Evolutionary conservation across 2,888 invertebrate genomes (phyloP).

Genomic region (Xestoiulus laeticollis): DNA sequence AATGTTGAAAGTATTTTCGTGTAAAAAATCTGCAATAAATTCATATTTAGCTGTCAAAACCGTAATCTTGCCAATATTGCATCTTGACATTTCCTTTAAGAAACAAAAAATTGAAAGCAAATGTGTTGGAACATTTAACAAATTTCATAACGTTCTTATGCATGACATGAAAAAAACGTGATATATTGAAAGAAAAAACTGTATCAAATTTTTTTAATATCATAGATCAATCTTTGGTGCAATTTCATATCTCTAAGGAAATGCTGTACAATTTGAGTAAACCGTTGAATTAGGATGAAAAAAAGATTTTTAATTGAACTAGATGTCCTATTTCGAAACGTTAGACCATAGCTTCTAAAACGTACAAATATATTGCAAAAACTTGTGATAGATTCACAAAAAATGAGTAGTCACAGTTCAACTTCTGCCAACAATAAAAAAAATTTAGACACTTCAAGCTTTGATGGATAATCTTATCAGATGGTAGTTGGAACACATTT

Average conservation of each 20-base stretch:
- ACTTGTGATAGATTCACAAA: neutral
- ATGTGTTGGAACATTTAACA: too few species aligned
- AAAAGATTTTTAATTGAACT: neutral
- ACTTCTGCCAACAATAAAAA: neutral
- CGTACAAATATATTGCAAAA: neutral
- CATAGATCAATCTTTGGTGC: neutral
- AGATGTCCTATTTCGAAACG: neutral
- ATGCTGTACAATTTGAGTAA: neutral
- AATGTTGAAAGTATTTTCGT: too few species aligned
- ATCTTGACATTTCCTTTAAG: too few species aligned
- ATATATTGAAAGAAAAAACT: too few species aligned
- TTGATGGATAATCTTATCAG: neutral
- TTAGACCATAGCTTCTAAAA: neutral
- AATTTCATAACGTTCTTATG: too few species aligned
- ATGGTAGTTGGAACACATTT: neutral
- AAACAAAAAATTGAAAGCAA: too few species aligned
- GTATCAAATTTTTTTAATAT: too few species aligned
- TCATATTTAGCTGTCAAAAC: too few species aligned
- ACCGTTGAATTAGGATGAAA: neutral
- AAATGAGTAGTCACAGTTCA: neutral
- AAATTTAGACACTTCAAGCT: neutral
- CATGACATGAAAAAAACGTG: too few species aligned
- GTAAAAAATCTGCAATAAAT: too few species aligned
- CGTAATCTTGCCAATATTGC: too few species aligned
- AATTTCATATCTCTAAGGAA: neutral